Percentiles rank a stretch among this genome's conserved stretches.
Evolutionary conservation across 2,888 invertebrate species (phyloP).

Genomic region (Pterostichus niger): DNA sequence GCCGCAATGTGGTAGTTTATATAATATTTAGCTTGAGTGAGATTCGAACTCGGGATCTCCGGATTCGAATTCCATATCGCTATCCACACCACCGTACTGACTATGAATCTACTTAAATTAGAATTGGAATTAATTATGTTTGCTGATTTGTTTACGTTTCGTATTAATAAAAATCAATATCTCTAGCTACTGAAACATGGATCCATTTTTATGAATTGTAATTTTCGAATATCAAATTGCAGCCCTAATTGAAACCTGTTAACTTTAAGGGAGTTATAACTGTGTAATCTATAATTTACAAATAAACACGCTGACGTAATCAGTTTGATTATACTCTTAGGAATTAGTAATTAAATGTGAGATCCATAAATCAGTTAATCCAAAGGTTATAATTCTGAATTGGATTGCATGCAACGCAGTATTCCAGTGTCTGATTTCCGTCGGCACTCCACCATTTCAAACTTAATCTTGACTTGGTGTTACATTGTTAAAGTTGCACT

Average conservation of each 20-base stretch:
- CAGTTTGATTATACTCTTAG: slow-evolving; percentile 28
- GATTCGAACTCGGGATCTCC: no score
- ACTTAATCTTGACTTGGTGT: slow-evolving; percentile 28
- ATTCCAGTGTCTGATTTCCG: slow-evolving; percentile 14
- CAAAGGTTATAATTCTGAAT: slow-evolving; percentile 13
- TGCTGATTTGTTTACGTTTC: no score
- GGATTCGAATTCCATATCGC: no score
- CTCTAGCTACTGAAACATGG: no score
- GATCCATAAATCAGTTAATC: slow-evolving; percentile 11
- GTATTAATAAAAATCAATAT: no score
- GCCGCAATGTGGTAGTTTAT: no score
- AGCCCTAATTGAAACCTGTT: not conserved
- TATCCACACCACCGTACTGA: no score
- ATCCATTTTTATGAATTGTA: no score
- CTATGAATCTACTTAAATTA: no score
- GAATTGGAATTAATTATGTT: no score
- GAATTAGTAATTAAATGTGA: slow-evolving; percentile 17
- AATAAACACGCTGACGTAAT: not conserved
- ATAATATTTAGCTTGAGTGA: no score
- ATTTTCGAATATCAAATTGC: no score
- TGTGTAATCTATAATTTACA: not conserved
- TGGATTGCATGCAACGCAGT: not conserved
- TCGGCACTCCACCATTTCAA: not conserved
- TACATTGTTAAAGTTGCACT: slow-evolving; percentile 32
- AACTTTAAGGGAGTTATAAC: not conserved